Evolutionary conservation across 2,888 invertebrate species (phyloP).

Genomic region (Helicoverpa assulta): DNA sequence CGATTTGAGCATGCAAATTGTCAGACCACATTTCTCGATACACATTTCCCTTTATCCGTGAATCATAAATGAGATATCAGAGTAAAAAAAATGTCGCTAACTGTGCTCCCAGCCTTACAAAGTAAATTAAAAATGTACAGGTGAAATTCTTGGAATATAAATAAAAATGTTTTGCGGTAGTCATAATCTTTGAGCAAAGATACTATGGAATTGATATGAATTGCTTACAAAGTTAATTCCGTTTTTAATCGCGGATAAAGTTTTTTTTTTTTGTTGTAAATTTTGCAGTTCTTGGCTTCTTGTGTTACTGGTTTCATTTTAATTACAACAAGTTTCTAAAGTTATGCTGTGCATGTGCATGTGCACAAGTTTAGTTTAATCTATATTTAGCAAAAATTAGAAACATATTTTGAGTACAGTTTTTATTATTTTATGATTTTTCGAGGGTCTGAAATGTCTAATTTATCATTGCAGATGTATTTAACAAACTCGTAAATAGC

Average conservation of each 20-base stretch:
- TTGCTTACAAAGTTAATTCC: conserved; percentile 21
- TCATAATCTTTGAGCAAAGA: conserved; percentile 34
- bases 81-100: background rate
- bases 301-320: conserved; percentile 28
- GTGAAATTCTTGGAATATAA: conserved; percentile 51
- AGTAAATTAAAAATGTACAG: conserved; percentile 17
- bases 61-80: background rate
- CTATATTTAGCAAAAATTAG: no score
- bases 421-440: no score
- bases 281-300: conserved; percentile 25
- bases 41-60: background rate
- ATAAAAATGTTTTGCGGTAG: conserved; percentile 52
- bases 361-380: background rate
- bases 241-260: conserved; percentile 19
- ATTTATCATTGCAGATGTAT: no score
- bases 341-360: no score
- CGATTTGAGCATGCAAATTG: background rate
- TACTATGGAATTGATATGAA: conserved; percentile 41
- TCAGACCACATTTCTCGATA: background rate
- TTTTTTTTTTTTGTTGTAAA: conserved; percentile 5
- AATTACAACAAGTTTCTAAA: conserved; percentile 6
- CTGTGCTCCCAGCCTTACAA: conserved; percentile 19
- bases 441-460: no score
- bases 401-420: no score
- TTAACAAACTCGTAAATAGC: no score